phyloP scores from a whole-genome alignment of 2,888 invertebrate species.

The Autographa gamma region DNA sequence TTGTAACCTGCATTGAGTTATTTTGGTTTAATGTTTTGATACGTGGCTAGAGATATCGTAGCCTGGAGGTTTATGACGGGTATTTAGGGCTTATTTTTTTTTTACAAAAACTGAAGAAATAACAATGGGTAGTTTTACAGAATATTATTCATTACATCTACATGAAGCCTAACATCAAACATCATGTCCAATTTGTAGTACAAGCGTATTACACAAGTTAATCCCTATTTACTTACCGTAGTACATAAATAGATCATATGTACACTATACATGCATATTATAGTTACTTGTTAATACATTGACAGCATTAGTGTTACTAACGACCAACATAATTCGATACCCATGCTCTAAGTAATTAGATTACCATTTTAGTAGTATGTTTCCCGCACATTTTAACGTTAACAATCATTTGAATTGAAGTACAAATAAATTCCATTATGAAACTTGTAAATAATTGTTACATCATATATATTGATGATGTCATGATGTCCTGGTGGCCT shows the following conservation, averaged over 20 bases:
- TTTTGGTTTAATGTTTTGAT: background rate
- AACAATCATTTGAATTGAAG: no score
- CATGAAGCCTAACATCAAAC: no score
- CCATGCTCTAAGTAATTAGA: background rate
- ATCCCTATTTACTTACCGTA: background rate
- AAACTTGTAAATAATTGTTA: no score
- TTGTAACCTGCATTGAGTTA: background rate
- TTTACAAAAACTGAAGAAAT: no score
- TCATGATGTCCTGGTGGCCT: no score
- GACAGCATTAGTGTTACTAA: background rate
- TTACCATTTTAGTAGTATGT: background rate
- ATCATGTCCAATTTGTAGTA: no score
- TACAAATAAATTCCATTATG: no score
- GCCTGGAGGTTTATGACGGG: background rate
- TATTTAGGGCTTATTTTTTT: background rate
- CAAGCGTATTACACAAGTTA: background rate
- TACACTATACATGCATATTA: background rate
- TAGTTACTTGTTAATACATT: background rate
- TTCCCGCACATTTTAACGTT: no score
- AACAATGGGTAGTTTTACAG: no score
- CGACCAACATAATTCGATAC: background rate
- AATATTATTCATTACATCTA: no score
- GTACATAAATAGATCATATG: background rate
- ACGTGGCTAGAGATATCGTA: background rate
- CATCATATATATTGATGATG: no score